Evolutionary conservation across 2,113 vertebrate genomes (phyloP), one percentile per base, ranked within the genome.

Genomic region (Oryzias javanicus): DNA sequence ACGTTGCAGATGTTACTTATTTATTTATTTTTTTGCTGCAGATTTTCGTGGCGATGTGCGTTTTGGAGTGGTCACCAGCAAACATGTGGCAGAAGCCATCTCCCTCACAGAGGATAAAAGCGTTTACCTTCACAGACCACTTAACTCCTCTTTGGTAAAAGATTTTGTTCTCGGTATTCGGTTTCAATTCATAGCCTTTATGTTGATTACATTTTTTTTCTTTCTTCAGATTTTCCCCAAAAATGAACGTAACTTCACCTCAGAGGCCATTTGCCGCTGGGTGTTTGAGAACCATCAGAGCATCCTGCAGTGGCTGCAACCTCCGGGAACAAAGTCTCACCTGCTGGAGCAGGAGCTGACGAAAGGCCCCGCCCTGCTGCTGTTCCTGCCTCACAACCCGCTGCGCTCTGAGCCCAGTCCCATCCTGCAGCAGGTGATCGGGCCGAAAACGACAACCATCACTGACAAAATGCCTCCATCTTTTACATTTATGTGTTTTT

Each of bases 61-160:
- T 62, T 99, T 97, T 51, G 96, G 94, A 42, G 94, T 99, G 72
- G 92, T 99, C 80, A 99, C 97, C 0, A 91, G 89, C 83, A 92
- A 70, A 67, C 88, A 67, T 10, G 92, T 99, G 71, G 97, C 96
- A 7, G 85, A 90, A 75, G 89, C 92, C 71, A 90, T 98, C 66
- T 92, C 94, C 0, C 69, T 99, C 61, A 82, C 62, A 54, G 89
- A 86, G 35, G 91, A 96, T 16, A 92, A 94, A 87, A 94, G 89
- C 0, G 86, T 99, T 74, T 98, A 96, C 82, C 88, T 99, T 79
- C 94, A 96, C 84, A 93, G 97, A 64, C 94, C 91, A 59, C 90
- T 94, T 73, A 98, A 98, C 89, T 87, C 91, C 24, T 96, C 97
- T 50, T 90, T 98, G 85, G 96, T 98, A 89, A 94, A 76, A 10